A percentile compares a stretch with the other conserved stretches of the same genome.
These are phyloP conservation scores for Mactromeris polynyma DNA, from an alignment of 2,888 invertebrate genomes.

Conservation along the genomic window DNA sequence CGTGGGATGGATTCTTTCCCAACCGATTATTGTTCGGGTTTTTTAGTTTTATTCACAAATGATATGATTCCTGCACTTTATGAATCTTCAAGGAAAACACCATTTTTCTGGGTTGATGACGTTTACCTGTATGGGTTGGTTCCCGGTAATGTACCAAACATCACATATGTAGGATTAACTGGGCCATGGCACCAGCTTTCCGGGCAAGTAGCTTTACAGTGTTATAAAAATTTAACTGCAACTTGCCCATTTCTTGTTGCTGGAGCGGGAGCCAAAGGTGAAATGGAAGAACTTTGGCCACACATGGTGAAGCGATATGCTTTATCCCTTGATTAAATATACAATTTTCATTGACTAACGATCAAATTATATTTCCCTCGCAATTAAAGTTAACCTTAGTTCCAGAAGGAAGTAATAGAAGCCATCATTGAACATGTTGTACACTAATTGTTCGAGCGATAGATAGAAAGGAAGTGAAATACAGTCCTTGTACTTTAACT, in stretches of 20 bases:
- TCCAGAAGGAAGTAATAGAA: too few species aligned
- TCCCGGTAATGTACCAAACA: conserved; percentile 24
- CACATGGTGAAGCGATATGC: conserved; percentile 19
- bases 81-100: conserved; percentile 18
- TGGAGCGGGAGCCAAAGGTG: background rate
- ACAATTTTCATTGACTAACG: too few species aligned
- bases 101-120: conserved; percentile 36
- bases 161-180: conserved; percentile 21
- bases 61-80: conserved; percentile 26
- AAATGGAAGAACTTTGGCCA: conserved; percentile 31
- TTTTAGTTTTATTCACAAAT: conserved; percentile 29
- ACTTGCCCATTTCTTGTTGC: conserved; percentile 25
- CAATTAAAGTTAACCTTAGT: too few species aligned
- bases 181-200: conserved; percentile 20
- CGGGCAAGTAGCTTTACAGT: conserved; percentile 14
- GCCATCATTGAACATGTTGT: too few species aligned
- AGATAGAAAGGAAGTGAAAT: too few species aligned
- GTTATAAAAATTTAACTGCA: conserved; percentile 13
- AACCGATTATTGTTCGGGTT: conserved; percentile 25
- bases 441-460: too few species aligned
- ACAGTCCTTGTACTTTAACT: too few species aligned
- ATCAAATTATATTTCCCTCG: too few species aligned
- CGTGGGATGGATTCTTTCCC: conserved; percentile 13
- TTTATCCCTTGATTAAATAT: background rate
- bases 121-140: conserved; percentile 26